Evolutionary conservation across 2,113 vertebrate species (phyloP).

Genomic region (Lepisosteus osseus): DNA sequence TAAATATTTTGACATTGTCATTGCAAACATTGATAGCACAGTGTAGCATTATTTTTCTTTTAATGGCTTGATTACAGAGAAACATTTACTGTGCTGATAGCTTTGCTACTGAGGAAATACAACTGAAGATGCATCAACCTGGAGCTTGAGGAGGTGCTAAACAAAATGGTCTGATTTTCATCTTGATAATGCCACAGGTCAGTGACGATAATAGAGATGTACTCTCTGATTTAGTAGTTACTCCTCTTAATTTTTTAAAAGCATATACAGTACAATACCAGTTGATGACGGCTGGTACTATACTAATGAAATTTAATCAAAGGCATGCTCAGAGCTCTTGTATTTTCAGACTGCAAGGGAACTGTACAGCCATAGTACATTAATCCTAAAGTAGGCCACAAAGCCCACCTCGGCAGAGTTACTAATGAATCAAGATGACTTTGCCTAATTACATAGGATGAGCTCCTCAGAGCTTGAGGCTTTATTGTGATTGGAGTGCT

Average conservation of each 20-base stretch:
- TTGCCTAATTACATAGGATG: conserved; percentile 36
- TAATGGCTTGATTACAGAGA: too few relatives aligned
- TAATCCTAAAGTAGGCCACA: conserved; percentile 31
- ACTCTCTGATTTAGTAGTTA: conserved; percentile 13
- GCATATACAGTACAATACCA: conserved; percentile 9
- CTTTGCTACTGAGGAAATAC: too few relatives aligned
- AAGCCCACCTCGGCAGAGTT: conserved; percentile 24
- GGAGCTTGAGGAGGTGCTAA: too few relatives aligned
- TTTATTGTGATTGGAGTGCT: conserved; percentile 12
- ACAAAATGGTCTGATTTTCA: neutral
- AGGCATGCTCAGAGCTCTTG: conserved; percentile 19
- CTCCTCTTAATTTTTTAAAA: conserved; percentile 34
- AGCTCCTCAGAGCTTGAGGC: conserved; percentile 24
- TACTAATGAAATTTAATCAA: conserved; percentile 44
- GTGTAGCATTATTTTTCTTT: too few relatives aligned
- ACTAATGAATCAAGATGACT: conserved; percentile 43
- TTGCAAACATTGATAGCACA: too few relatives aligned
- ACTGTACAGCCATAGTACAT: conserved; percentile 22
- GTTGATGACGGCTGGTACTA: conserved; percentile 13
- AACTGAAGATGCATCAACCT: too few relatives aligned
- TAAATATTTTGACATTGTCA: too few relatives aligned
- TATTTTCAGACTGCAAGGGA: conserved; percentile 2
- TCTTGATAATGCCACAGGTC: neutral
- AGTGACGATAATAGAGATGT: neutral
- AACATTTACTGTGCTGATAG: too few relatives aligned